A percentile compares a stretch with the other conserved stretches of the same genome.
These are phyloP conservation scores for Megaptera novaeangliae DNA, from an alignment of 2,113 vertebrate species.

Conservation along the genomic window DNA sequence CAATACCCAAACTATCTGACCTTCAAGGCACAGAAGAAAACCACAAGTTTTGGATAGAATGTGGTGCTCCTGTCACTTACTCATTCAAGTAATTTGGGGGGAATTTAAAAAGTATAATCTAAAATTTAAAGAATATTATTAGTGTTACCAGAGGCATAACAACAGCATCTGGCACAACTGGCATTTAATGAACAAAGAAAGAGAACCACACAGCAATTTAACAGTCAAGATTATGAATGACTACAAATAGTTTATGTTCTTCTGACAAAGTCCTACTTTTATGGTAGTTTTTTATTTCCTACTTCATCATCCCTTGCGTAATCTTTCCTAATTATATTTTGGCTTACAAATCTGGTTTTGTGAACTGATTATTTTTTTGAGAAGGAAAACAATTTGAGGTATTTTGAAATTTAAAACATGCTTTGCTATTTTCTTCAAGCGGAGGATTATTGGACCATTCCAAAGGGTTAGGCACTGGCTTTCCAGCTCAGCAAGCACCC, in stretches of 20 bases:
- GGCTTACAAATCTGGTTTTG: constrained; percentile 42
- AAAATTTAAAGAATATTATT: constrained; percentile 47
- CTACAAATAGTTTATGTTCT: neutral
- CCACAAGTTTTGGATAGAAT: constrained; percentile 22
- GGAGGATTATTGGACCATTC: neutral
- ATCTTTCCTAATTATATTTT: constrained; percentile 52
- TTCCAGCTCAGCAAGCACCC: neutral
- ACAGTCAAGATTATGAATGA: neutral
- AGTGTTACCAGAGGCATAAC: constrained; percentile 41
- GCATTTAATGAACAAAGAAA: neutral
- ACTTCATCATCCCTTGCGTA: neutral
- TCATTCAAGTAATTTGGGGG: constrained; percentile 24
- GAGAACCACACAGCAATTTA: neutral
- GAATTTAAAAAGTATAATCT: constrained; percentile 26
- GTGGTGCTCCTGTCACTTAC: neutral
- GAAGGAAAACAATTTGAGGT: constrained; percentile 35
- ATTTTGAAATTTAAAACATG: constrained; percentile 49
- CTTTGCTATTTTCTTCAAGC: constrained; percentile 5
- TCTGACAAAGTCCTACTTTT: constrained; percentile 9
- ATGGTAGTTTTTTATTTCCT: neutral
- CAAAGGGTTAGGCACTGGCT: neutral
- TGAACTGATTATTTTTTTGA: constrained; percentile 41
- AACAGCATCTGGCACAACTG: constrained; percentile 44
- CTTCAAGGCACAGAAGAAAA: neutral
- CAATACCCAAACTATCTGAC: constrained; percentile 40